These are phyloP conservation scores for Halcyon chelicuti DNA, from an alignment of 2,797 vertebrate species.

Conservation along the genomic window DNA sequence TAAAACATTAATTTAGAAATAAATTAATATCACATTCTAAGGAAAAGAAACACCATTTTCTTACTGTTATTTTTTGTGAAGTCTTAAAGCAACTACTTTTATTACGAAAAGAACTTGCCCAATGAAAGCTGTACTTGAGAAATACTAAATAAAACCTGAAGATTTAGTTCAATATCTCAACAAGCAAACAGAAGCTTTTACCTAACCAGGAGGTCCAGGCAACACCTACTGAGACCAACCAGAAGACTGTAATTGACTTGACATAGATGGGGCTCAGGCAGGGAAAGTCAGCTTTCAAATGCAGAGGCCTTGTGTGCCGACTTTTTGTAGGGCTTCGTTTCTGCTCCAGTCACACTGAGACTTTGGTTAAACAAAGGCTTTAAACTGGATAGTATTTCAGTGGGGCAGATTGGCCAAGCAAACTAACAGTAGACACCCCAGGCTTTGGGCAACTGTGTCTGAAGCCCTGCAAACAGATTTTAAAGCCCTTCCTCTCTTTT, in stretches of 20 bases:
- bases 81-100: background rate
- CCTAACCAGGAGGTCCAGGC: background rate
- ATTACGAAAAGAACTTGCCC: background rate
- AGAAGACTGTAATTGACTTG: background rate
- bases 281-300: background rate
- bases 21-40: background rate
- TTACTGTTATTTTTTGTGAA: background rate
- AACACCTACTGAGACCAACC: background rate
- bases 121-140: background rate
- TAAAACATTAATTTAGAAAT: background rate
- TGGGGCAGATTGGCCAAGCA: background rate
- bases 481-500: background rate
- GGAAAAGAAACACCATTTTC: background rate
- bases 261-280: background rate
- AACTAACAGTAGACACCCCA: background rate
- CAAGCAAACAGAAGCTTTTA: background rate
- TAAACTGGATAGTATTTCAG: background rate
- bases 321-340: background rate
- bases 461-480: background rate
- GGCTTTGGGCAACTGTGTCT: background rate
- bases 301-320: background rate
- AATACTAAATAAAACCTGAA: background rate
- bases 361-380: background rate
- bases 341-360: background rate
- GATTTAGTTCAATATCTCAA: slow-evolving; percentile 1